Evolutionary conservation across 2,797 vertebrate species (phyloP), one percentile per base, ranked within the genome.

Genomic region (Bradypodion pumilum): DNA sequence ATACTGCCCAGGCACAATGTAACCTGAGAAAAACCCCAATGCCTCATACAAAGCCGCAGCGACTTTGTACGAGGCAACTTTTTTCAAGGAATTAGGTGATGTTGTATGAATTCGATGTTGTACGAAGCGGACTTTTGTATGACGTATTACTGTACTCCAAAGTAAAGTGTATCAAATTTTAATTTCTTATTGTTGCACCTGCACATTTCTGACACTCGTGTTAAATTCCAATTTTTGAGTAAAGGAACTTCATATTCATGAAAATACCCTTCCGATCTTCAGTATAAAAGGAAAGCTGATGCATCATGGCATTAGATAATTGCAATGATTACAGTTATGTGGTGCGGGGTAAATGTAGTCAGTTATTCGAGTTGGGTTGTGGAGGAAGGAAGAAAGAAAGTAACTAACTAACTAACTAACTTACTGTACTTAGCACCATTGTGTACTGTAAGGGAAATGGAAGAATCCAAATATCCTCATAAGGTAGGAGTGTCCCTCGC

Each of bases 181-280:
- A 87, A 92, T 91, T 89, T 90, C 93, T 93, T 92, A 93, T 91
- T 95, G 92, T 92, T 94, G 94, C 95, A 96, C 94, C 94, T 95
- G 95, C 90, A 89, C 82, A 63, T 95, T 93, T 93, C 92, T 91
- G 90, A 95, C 93, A 91, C 78, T 59, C 74, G 93, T 87, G 88
- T 92, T 86, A 72, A 65, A 63, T 27, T 40, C 63, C 65, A 63
- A 81, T 92, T 92, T 93, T 86, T 88, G 88, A 94, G 88, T 77
- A 88, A 84, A 92, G 89, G 80, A 89, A 94, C 88, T 92, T 25
- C 40, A 63, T 40, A 10, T 42, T 56, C 35, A 35, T 75, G 21
- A 23, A 35, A 37, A 12, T 4, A 21, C 5, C 21, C 15, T 40
- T 44, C 60, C 78, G 16, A 42, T 63, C 40, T 59, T 72, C 4